Base-by-base conservation (phyloP, 2,888 invertebrate species). In the Pseudoips prasinana region DNA sequence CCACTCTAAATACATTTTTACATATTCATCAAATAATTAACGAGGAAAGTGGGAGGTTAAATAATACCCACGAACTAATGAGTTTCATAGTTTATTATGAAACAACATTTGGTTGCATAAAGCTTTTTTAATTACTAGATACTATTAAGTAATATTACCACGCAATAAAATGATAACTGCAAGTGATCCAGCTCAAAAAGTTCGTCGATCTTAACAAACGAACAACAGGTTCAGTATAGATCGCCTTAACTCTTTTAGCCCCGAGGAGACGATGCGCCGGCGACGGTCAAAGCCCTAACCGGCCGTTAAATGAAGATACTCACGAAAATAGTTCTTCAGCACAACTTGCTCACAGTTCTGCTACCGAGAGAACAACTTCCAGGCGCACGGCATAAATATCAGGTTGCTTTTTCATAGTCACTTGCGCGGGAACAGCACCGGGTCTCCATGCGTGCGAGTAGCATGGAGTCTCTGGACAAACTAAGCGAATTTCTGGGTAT, bases 401-500 rank as follows among this genome's bases (percentile, higher is more conserved):
- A 61, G 60, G 58, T 67, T 62, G 58, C 53, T 67, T 65, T 73
- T 72, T 78, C 81, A 78, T 80, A 75, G 67, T 80, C 76, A 83
- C 80, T 68, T 66, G 67, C 79, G 76, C 77, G 77, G 70, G 68
- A 64, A 73, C 70, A 55, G 47, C 50, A 52, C 45, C 46, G 51
- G 50, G 48, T 39, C 59, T 72, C 76, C 76, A 75, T 73, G 73
- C 84, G 86, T 80, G 76, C 82, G 74, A 54, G 44, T 52, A 51
- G 69, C 78, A 67, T 73, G 73, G 71, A 69, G 79, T 70, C 73
- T 73, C 68, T 58, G 68, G 68, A 75, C 76, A 71, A 73, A 88
- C 87, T 87, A 74, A 83, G 76, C 75, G 75, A 82, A 81, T 82
- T 75, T 76, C 80, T 83, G 69, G 67, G 75, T 76, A 73, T 70